Conservation (phyloP, 2,113 vertebrate genomes). For the Gambusia holbrooki region DNA sequence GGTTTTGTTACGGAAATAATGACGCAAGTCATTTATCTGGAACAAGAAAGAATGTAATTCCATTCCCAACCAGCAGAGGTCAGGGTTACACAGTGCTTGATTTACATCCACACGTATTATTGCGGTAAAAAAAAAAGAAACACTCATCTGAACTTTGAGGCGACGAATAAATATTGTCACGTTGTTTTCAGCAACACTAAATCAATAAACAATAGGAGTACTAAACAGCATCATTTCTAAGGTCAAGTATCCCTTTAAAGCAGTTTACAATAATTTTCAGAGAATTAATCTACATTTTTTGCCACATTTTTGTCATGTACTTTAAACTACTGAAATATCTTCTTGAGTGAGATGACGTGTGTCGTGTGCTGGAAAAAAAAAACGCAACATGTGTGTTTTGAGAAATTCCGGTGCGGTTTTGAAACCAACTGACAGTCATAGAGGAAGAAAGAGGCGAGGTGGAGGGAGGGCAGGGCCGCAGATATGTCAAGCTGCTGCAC, state of each 20-base stretch:
- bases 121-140: not conserved
- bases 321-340: not conserved
- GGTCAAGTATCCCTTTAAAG: not conserved
- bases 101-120: rapidly evolving
- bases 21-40: conserved; percentile 1
- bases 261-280: not conserved
- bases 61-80: conserved; percentile 31
- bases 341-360: not conserved
- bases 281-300: not conserved
- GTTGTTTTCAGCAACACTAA: not conserved
- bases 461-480: conserved; percentile 43
- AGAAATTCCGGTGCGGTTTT: conserved; percentile 80
- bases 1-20: conserved; percentile 6
- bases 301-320: not conserved
- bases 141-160: not conserved
- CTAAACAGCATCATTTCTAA: not conserved
- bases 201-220: not conserved
- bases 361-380: conserved; percentile 26
- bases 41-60: not conserved
- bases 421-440: conserved; percentile 58
- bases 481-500: conserved; percentile 58
- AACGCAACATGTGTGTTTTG: conserved; percentile 57
- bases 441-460: conserved; percentile 57
- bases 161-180: not conserved
- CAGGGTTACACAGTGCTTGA: conserved; percentile 30